These are phyloP conservation scores for Hecatera dysodea DNA, from an alignment of 2,888 invertebrate genomes.

Conservation along the genomic window DNA sequence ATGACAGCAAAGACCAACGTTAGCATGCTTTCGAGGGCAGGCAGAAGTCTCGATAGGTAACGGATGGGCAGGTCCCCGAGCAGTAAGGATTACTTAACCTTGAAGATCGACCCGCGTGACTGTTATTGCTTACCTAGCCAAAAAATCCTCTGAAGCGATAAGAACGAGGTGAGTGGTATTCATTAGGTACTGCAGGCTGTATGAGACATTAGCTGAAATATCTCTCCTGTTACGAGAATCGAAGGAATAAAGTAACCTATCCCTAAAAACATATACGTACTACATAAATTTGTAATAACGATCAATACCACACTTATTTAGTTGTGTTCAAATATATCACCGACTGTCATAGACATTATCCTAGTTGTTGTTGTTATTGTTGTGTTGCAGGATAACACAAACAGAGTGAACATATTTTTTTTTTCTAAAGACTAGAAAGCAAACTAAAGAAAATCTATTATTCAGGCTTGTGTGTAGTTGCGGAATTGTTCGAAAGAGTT, in stretches of 20 bases:
- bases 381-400: neutral
- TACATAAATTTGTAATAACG: neutral
- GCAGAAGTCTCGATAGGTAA: too few species aligned
- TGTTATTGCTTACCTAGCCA: neutral
- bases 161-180: constrained; percentile 1
- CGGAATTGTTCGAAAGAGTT: too few species aligned
- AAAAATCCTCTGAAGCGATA: neutral
- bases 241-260: neutral
- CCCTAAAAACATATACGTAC: neutral
- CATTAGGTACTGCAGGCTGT: neutral
- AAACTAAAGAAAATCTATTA: too few species aligned
- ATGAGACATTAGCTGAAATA: neutral
- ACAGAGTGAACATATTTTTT: neutral
- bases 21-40: too few species aligned
- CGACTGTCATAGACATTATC: neutral
- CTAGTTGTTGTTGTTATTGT: neutral
- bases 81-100: neutral
- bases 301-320: neutral
- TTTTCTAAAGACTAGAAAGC: too few species aligned
- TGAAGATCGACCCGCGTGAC: neutral
- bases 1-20: too few species aligned
- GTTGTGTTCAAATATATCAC: neutral
- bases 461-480: too few species aligned
- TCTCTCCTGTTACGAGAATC: neutral
- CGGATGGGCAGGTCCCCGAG: too few species aligned